Percentiles rank a stretch among this genome's conserved stretches.
Evolutionary conservation across 2,113 vertebrate genomes (phyloP).

Genomic region (Pseudorhombus dupliciocellatus): DNA sequence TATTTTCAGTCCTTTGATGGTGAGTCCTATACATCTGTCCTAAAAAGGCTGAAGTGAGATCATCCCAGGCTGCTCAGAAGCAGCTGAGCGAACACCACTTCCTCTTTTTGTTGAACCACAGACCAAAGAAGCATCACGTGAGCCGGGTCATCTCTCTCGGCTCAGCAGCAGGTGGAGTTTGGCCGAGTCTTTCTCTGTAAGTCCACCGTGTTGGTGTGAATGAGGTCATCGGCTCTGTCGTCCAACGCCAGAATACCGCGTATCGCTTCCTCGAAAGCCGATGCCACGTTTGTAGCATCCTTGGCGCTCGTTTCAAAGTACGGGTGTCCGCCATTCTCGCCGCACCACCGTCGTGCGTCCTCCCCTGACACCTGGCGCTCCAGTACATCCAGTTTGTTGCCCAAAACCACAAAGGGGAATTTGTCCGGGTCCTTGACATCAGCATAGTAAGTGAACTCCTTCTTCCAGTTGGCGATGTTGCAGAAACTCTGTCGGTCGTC

Average conservation of each 20-base stretch:
- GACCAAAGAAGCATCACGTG: not conserved
- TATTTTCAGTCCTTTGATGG: too few species aligned
- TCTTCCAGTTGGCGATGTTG: conserved; percentile 96
- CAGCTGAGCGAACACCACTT: not conserved
- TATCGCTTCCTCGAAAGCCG: conserved; percentile 94
- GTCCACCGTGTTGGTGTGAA: conserved; percentile 90
- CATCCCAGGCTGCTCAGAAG: not conserved
- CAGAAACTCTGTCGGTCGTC: conserved; percentile 95
- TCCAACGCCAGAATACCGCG: conserved; percentile 88
- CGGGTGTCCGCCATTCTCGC: conserved; percentile 90
- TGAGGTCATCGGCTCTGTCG: conserved; percentile 87
- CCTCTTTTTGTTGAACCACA: conserved; percentile 4
- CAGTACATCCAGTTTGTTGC: conserved; percentile 92
- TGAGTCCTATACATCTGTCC: too few species aligned
- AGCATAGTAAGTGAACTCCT: conserved; percentile 95
- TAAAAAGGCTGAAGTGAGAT: not conserved
- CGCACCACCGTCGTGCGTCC: conserved; percentile 92
- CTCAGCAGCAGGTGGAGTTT: conserved; percentile 89
- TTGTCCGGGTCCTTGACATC: conserved; percentile 92
- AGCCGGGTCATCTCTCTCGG: not conserved
- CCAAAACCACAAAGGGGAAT: conserved; percentile 94
- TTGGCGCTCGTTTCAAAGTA: conserved; percentile 98
- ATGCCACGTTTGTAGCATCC: conserved; percentile 92
- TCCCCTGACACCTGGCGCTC: conserved; percentile 92
- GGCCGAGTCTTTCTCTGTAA: conserved; percentile 86